phyloP scores from a whole-genome alignment of 2,797 vertebrate genomes.

The Picus viridis region DNA sequence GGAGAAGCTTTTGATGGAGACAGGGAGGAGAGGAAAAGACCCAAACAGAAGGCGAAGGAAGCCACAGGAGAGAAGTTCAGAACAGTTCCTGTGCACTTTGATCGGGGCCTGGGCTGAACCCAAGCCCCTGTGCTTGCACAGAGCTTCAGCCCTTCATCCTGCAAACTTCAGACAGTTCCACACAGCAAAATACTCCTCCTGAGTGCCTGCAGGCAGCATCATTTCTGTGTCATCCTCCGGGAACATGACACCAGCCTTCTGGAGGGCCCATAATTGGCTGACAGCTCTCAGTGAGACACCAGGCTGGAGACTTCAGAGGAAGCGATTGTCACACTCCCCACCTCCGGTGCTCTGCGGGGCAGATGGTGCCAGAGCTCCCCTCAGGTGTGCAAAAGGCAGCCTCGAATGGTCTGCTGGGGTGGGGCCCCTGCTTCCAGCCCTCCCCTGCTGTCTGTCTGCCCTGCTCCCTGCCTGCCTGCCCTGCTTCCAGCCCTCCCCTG shows the following conservation, averaged over 20 bases:
- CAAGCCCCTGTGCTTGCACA: not conserved
- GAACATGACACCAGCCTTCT: not conserved
- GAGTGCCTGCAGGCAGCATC: fast-evolving
- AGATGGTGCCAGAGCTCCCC: not conserved
- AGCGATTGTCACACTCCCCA: not conserved
- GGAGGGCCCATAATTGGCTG: not conserved
- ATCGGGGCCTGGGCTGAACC: not conserved
- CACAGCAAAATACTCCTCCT: fast-evolving
- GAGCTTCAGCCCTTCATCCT: not conserved
- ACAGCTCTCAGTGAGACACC: not conserved
- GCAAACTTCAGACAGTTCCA: not conserved
- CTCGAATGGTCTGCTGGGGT: not conserved
- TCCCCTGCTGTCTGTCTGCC: no score
- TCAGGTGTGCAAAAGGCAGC: not conserved
- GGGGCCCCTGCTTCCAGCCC: not conserved
- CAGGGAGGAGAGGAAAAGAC: not conserved
- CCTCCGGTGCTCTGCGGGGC: fast-evolving
- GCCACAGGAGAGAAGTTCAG: not conserved
- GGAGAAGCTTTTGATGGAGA: not conserved
- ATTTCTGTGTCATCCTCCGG: not conserved
- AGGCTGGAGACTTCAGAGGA: not conserved
- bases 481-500: no score
- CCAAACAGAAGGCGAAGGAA: not conserved
- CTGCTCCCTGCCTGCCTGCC: no score
- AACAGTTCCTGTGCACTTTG: not conserved